Conservation (phyloP, 1,140 invertebrate species). For the Paraescarpia echinospica region DNA sequence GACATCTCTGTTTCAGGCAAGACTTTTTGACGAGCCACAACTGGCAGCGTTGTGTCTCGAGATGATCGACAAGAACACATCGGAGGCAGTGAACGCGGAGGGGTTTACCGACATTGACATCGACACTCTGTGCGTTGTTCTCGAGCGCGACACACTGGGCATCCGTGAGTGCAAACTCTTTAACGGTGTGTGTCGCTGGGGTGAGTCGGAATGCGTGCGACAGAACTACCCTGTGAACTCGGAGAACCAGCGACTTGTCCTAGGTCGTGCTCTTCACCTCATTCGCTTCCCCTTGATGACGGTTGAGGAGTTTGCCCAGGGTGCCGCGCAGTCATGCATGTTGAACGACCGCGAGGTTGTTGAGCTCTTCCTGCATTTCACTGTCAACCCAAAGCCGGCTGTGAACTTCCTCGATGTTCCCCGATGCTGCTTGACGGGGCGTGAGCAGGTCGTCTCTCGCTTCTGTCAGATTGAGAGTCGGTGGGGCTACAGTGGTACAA, state of each 20-base stretch:
- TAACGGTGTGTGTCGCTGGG: constrained; percentile 72
- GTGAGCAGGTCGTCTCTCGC: constrained; percentile 78
- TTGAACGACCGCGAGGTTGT: constrained; percentile 76
- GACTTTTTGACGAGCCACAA: constrained; percentile 80
- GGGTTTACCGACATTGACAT: constrained; percentile 86
- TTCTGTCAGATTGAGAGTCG: constrained; percentile 79
- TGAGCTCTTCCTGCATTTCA: constrained; percentile 81
- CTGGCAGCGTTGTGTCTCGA: constrained; percentile 79
- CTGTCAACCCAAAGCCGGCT: constrained; percentile 74
- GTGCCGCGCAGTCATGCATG: constrained; percentile 71
- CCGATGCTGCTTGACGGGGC: constrained; percentile 79
- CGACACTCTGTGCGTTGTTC: constrained; percentile 76
- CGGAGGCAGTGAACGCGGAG: constrained; percentile 78
- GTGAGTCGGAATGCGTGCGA: constrained; percentile 75
- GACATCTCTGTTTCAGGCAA: constrained; percentile 57
- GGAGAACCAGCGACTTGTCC: constrained; percentile 71
- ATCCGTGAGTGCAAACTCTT: constrained; percentile 83
- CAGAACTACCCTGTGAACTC: constrained; percentile 69
- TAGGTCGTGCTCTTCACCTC: constrained; percentile 71
- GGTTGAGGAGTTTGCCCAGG: constrained; percentile 82
- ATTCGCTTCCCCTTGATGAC: constrained; percentile 86
- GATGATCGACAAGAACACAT: constrained; percentile 83
- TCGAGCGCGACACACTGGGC: constrained; percentile 80
- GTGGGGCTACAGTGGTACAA: constrained; percentile 87
- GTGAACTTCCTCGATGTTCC: constrained; percentile 67